phyloP scores from a whole-genome alignment of 2,888 invertebrate genomes.

The Rhamnusium bicolor region DNA sequence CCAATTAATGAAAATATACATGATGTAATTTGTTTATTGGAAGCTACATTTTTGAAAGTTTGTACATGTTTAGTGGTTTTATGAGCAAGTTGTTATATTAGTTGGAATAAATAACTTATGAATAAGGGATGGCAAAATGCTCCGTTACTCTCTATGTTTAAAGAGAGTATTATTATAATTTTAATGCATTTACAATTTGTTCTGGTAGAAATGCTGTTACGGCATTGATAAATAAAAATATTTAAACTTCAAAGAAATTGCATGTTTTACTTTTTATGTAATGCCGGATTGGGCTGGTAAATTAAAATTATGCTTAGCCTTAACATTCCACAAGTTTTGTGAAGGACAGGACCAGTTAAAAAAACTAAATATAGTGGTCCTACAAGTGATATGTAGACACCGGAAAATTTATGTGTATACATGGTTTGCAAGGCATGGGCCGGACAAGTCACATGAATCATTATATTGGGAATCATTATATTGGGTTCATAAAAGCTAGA shows the following conservation, averaged over 20 bases:
- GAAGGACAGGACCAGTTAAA: no score
- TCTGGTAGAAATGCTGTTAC: slow-evolving; percentile 61
- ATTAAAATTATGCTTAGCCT: no score
- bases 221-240: slow-evolving; percentile 59
- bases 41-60: slow-evolving; percentile 27
- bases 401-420: no score
- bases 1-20: neutral
- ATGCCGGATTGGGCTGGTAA: no score
- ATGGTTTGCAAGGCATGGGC: no score
- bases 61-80: slow-evolving; percentile 31
- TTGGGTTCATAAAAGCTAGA: no score
- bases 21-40: slow-evolving; percentile 28
- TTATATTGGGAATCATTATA: no score
- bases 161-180: slow-evolving; percentile 62
- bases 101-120: slow-evolving; percentile 49
- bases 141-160: slow-evolving; percentile 62
- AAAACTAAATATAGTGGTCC: no score
- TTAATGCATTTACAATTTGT: slow-evolving; percentile 68
- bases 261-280: neutral
- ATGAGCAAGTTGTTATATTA: slow-evolving; percentile 50
- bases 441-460: no score
- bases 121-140: slow-evolving; percentile 68
- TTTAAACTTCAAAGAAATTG: slow-evolving; percentile 45
- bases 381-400: no score
- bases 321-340: no score